Evolutionary conservation across 2,888 invertebrate genomes (phyloP), one percentile per base, ranked within the genome.

Genomic region (Sarcophaga rosellei): DNA sequence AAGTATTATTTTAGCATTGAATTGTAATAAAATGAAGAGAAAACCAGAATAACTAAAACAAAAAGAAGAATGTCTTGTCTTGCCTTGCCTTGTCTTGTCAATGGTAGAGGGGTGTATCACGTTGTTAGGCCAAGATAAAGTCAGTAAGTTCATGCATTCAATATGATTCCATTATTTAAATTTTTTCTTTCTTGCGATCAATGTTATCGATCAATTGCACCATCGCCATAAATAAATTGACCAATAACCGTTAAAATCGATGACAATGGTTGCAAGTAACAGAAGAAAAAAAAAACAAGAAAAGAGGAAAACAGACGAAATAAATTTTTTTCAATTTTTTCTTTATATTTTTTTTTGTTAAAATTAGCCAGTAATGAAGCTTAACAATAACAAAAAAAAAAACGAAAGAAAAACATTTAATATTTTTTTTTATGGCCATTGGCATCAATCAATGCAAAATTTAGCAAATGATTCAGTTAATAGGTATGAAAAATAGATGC

Each of bases 181-280:
- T 53, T 53, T 53, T 53, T 53, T 53, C 53, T 53, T 53, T 53
- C 53, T 53, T 47, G 3, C 10, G 12, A 69, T 69, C 81, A 69
- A 75, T 61, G 65, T 69, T 45, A 15, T 69, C 63, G 47, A 57
- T 63, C 15, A 44, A 75, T 75, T 81, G 20, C 63, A 5, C 17
- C 70, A 76, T 65, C 47, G 35, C 35, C 35, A 35, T 35, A 35
- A 35, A 25, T 63, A 61, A n/a, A 70, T 80, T 72, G 68, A 65
- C 57, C 70, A 70, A 57, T 23, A 57, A 61, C 57, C 65, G 45
- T 66, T 72, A 17, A 70, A 84, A 72, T 25, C 4, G 70, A 76
- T 84, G 75, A 80, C 75, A 84, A 75, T 23, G 59, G 35, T 66
- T 79, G 79, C 74, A 72, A 35, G 69, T n/a, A 65, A 62, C 21